phyloP scores from a whole-genome alignment of 2,797 vertebrate species.

The Ptychadena robeensis region DNA sequence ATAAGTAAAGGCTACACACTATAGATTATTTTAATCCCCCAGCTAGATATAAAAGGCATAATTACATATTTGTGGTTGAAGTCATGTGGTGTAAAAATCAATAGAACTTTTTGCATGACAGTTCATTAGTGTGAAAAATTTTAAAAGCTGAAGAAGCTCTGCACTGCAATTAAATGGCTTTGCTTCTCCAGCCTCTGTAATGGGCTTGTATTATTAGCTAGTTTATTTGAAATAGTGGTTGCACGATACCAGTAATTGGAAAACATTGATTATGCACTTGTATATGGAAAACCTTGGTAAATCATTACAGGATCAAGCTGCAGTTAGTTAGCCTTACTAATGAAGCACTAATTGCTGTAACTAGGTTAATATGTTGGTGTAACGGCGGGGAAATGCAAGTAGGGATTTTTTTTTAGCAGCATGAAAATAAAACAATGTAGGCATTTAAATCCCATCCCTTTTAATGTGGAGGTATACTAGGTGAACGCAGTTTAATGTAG shows the following conservation, averaged over 20 bases:
- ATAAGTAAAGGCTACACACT: conserved; percentile 99
- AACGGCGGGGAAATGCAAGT: conserved; percentile 93
- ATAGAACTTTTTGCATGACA: conserved; percentile 99
- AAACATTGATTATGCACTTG: conserved; percentile 99
- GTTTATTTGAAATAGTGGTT: conserved; percentile 99
- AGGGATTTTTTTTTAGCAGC: conserved; percentile 73
- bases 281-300: conserved; percentile 98
- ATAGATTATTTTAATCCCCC: conserved; percentile 99
- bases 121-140: conserved; percentile 99
- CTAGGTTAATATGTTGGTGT: conserved; percentile 99
- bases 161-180: conserved; percentile 99
- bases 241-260: conserved; percentile 99
- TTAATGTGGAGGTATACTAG: conserved; percentile 64
- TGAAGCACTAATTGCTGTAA: conserved; percentile 99
- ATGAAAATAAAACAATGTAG: conserved; percentile 61
- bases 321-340: conserved; percentile 99
- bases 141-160: conserved; percentile 95
- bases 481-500: conserved; percentile 56
- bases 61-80: conserved; percentile 99
- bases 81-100: conserved; percentile 99
- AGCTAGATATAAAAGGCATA: conserved; percentile 99
- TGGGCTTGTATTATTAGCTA: conserved; percentile 99
- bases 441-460: conserved; percentile 64
- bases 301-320: conserved; percentile 98
- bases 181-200: conserved; percentile 98